These are phyloP conservation scores for Poeciliopsis paucimaculata DNA, from an alignment of 2,797 vertebrate species.

Conservation along the genomic window DNA sequence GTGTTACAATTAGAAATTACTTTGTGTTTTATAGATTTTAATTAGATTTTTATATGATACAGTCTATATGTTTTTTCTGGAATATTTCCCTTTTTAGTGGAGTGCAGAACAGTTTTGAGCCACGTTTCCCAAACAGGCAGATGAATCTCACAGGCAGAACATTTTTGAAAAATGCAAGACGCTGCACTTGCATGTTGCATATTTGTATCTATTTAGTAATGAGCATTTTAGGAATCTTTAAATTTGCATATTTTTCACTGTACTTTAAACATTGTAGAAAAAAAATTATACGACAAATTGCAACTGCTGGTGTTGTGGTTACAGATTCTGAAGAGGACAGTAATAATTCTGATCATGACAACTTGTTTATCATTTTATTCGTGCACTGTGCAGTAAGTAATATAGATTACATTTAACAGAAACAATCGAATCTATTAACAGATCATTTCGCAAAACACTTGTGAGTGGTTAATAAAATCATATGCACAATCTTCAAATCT, in stretches of 20 bases:
- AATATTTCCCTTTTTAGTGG: neutral
- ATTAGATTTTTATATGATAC: neutral
- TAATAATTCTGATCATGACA: no score
- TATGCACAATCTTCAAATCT: neutral
- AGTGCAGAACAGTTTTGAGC: no score
- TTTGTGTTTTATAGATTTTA: constrained; percentile 13
- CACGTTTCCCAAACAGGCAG: no score
- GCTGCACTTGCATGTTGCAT: neutral
- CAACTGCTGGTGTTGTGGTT: no score
- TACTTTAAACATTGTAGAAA: no score
- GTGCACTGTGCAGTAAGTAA: neutral
- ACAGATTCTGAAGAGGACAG: no score
- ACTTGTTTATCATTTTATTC: neutral
- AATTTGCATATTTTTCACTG: no score
- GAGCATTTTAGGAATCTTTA: no score
- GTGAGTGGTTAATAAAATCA: neutral
- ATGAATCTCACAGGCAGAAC: no score
- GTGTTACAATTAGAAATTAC: neutral
- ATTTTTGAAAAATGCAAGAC: no score
- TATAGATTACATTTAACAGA: neutral
- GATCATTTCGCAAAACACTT: neutral
- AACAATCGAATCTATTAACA: neutral
- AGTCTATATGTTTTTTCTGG: neutral
- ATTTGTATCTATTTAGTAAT: neutral
- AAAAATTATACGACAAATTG: no score